Percentiles rank a stretch among this genome's conserved stretches.
These are phyloP conservation scores for Lepus oiostolus DNA, from an alignment of 2,797 vertebrate species.

Conservation along the genomic window DNA sequence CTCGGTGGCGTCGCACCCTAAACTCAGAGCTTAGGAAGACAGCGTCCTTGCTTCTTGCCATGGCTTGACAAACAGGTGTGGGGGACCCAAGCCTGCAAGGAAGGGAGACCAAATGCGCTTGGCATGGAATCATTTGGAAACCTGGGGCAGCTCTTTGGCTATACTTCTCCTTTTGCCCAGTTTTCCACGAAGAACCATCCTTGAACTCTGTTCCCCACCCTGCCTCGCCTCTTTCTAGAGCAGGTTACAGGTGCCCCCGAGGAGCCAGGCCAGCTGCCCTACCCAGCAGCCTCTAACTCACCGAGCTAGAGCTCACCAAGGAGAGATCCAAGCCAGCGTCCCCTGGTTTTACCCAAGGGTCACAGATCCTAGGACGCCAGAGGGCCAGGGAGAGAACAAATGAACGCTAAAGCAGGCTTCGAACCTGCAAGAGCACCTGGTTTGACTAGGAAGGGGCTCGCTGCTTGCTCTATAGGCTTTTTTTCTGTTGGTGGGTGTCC, in stretches of 20 bases:
- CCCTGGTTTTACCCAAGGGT: not conserved
- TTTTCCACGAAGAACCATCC: not conserved
- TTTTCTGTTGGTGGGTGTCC: constrained; percentile 4
- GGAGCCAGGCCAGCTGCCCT: not conserved
- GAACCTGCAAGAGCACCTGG: constrained; percentile 53
- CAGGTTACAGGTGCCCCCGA: not conserved
- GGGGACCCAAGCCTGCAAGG: not conserved
- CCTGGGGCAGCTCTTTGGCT: not conserved
- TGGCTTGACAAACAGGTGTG: not conserved
- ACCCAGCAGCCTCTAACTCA: not conserved
- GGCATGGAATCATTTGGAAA: not conserved
- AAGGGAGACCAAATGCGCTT: not conserved
- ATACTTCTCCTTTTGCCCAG: not conserved
- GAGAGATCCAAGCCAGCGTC: constrained; percentile 27
- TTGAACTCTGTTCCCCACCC: not conserved
- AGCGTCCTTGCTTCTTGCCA: not conserved
- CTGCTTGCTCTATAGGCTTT: not conserved
- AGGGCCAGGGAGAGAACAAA: constrained; percentile 28
- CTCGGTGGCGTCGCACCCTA: not conserved
- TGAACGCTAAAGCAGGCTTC: not conserved
- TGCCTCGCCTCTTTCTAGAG: not conserved
- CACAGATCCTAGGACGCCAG: not conserved
- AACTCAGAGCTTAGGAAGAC: not conserved
- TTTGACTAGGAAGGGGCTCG: not conserved
- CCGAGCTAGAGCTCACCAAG: not conserved